These are phyloP conservation scores for Papilio aristodemus DNA, from an alignment of 1,140 invertebrate genomes.

Conservation along the genomic window DNA sequence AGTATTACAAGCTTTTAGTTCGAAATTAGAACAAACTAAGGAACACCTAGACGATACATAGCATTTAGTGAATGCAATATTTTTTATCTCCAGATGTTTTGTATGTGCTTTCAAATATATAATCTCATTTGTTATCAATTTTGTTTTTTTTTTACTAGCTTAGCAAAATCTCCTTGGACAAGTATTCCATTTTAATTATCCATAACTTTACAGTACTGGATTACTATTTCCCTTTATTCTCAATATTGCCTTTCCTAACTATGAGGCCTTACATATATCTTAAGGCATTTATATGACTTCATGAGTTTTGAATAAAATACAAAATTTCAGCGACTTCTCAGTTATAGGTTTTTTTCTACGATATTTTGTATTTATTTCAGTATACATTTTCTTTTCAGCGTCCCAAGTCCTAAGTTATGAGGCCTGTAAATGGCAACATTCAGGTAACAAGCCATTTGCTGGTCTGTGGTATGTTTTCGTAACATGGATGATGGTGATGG, in stretches of 20 bases:
- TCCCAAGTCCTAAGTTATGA: conserved; percentile 3
- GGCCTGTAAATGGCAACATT: background rate
- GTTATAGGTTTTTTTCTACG: too few relatives aligned
- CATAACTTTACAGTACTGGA: too few relatives aligned
- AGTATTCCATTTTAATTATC: too few relatives aligned
- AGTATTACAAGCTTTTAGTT: conserved; percentile 46
- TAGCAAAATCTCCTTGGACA: background rate
- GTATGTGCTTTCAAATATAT: conserved; percentile 52
- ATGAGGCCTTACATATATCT: too few relatives aligned
- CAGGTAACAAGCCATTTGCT: background rate
- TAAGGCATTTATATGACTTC: too few relatives aligned
- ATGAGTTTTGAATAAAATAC: too few relatives aligned
- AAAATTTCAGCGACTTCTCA: too few relatives aligned
- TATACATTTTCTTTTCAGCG: conserved; percentile 8
- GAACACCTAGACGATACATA: conserved; percentile 24
- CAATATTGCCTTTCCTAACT: too few relatives aligned
- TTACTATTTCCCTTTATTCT: too few relatives aligned
- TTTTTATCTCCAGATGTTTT: conserved; percentile 40
- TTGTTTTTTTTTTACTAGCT: conserved; percentile 48
- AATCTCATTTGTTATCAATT: conserved; percentile 47
- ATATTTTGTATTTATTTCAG: background rate
- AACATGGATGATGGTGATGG: conserved; percentile 36
- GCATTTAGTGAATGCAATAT: conserved; percentile 36
- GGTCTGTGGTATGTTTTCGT: background rate
- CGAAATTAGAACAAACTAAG: conserved; percentile 8